Evolutionary conservation across 2,888 invertebrate genomes (phyloP), one percentile per base, ranked within the genome.

Genomic region (Lasioglossum villosulum): DNA sequence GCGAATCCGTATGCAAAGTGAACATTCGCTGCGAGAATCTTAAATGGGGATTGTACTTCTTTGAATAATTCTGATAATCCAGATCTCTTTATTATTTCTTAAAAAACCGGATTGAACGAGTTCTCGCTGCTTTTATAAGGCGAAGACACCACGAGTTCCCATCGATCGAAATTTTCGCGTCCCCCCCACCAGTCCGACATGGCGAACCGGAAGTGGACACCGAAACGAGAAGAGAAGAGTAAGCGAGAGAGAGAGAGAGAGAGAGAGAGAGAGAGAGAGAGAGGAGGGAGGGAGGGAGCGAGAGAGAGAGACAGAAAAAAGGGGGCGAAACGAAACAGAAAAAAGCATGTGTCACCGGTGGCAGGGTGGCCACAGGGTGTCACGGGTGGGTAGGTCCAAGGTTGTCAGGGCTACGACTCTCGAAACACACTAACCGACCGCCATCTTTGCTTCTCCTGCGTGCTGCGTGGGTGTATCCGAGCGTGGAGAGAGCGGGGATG

Each of bases 401-500:
- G 95, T 95, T 95, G 94, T 93, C 95, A 94, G 94, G 94, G 94
- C 94, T 94, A 95, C 95, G 93, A 94, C 93, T 94, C 95, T 95
- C 93, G 94, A 94, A 94, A 95, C 94, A 95, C 92, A 92, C 93
- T 91, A 92, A 91, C 88, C 89, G 83, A 86, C 90, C 90, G 91
- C 91, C 90, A 90, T 91, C 91, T 91, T 91, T 91, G 90, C 90
- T 87, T 87, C 89, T 90, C 84, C 76, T 83, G 84, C 89, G 88
- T 87, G 86, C 85, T 88, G 88, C 91, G 92, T 92, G 93, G 93
- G 93, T 93, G 93, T 93, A 92, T 87, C 93, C 91, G 86, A 91
- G 91, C 91, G 88, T 82, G 86, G 84, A 82, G 82, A 88, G 88
- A 90, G 90, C 87, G 88, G 87, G 86, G 87, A 84, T 82, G 87